Percentiles rank a stretch among this genome's conserved stretches.
Evolutionary conservation across 2,113 vertebrate species (phyloP).

Genomic region (Bufo bufo): DNA sequence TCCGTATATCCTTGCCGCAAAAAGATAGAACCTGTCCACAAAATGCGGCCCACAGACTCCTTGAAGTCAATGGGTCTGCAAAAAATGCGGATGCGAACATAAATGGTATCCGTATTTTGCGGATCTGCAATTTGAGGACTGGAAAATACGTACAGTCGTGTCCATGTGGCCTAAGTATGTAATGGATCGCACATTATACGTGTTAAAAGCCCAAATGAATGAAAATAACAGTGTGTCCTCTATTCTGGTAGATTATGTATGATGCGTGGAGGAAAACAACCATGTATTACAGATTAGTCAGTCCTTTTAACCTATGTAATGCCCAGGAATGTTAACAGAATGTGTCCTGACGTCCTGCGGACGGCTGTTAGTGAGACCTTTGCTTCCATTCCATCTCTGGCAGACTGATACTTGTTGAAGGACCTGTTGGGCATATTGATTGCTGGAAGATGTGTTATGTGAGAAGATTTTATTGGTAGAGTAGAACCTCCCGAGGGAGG

Average conservation of each 20-base stretch:
- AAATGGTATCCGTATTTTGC: too few species aligned
- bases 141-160: too few species aligned
- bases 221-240: not conserved
- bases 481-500: constrained; percentile 42
- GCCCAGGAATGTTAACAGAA: constrained; percentile 19
- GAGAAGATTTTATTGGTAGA: constrained; percentile 58
- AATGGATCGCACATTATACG: not conserved
- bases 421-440: constrained; percentile 59
- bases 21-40: too few species aligned
- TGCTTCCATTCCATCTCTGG: constrained; percentile 51
- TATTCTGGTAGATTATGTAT: not conserved
- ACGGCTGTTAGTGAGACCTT: constrained; percentile 50
- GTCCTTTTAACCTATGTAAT: constrained; percentile 23
- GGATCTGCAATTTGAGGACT: too few species aligned
- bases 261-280: not conserved
- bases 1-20: too few species aligned
- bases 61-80: too few species aligned
- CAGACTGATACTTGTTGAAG: constrained; percentile 58
- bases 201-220: not conserved
- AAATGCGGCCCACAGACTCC: too few species aligned
- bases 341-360: constrained; percentile 32
- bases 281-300: not conserved
- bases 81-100: too few species aligned
- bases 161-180: not conserved
- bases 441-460: constrained; percentile 55